Evolutionary conservation across 2,888 invertebrate genomes (phyloP).

Genomic region (Pristionchus arcanus): DNA sequence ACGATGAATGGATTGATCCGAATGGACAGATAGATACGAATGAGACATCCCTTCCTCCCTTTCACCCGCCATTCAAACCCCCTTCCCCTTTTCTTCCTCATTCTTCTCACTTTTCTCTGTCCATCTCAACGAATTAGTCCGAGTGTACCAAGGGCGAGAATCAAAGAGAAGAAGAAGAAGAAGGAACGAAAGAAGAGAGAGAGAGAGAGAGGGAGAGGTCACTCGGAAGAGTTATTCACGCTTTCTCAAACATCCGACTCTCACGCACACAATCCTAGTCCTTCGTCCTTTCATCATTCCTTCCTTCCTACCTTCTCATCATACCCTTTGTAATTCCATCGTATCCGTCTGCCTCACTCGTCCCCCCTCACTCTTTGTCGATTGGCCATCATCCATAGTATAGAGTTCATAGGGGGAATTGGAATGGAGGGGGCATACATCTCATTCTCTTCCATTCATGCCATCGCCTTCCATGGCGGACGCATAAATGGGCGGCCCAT

Average conservation of each 20-base stretch:
- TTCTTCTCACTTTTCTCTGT: not conserved
- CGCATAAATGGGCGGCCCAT: conserved; percentile 1
- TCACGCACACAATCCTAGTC: not conserved
- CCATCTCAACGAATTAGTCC: conserved; percentile 28
- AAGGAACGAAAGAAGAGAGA: conserved; percentile 31
- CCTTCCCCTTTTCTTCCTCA: not conserved
- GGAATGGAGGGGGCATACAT: not conserved
- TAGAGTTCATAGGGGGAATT: conserved; percentile 11
- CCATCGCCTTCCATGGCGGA: conserved; percentile 22
- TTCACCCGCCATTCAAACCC: not conserved
- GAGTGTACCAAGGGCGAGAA: not conserved
- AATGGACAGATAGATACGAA: not conserved
- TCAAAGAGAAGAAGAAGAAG: conserved; percentile 22
- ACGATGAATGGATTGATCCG: conserved; percentile 15
- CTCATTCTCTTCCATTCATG: conserved; percentile 3
- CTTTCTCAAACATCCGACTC: conserved; percentile 38
- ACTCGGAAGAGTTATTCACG: not conserved
- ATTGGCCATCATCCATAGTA: conserved; percentile 13
- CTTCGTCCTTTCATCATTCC: not conserved
- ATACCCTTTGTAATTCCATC: not conserved
- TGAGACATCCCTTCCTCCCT: not conserved
- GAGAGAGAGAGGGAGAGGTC: not conserved
- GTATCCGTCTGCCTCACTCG: conserved; percentile 21
- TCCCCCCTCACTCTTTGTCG: conserved; percentile 36
- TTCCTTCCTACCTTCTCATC: not conserved